A percentile compares a stretch with the other conserved stretches of the same genome.
Evolutionary conservation across 1,140 invertebrate species (phyloP).

Genomic region (Euura lappo): DNA sequence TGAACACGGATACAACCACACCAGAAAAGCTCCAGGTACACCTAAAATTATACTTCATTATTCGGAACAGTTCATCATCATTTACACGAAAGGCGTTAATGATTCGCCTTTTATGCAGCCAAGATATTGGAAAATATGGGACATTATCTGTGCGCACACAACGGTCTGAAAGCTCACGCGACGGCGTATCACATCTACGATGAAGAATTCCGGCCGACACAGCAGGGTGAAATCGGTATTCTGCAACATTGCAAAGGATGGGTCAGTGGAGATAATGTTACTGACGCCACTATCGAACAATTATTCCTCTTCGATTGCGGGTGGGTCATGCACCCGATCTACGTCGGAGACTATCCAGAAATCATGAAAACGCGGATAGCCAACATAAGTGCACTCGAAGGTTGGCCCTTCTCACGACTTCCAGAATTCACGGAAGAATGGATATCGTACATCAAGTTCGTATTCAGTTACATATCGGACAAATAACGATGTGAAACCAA

Average conservation of each 20-base stretch:
- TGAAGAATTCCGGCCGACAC: constrained; percentile 62
- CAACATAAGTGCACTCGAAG: constrained; percentile 61
- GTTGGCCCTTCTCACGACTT: constrained; percentile 58
- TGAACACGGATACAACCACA: background rate
- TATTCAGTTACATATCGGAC: background rate
- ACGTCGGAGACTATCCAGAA: constrained; percentile 67
- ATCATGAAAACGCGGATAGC: constrained; percentile 62
- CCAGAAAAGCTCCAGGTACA: background rate
- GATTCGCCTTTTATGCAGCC: background rate
- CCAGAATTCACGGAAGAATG: constrained; percentile 61
- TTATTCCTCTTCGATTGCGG: constrained; percentile 60
- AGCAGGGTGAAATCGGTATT: constrained; percentile 61
- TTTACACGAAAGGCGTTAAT: too few species aligned
- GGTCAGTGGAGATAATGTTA: constrained; percentile 28
- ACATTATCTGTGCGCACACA: constrained; percentile 62
- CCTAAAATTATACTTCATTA: background rate
- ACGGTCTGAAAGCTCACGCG: constrained; percentile 63
- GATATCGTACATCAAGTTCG: constrained; percentile 49
- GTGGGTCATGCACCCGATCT: constrained; percentile 70
- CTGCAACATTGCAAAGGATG: constrained; percentile 19
- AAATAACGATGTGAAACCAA: background rate
- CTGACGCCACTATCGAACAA: constrained; percentile 29
- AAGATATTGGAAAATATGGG: background rate
- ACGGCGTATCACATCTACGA: constrained; percentile 63
- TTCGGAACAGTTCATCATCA: too few species aligned